Percentiles rank a stretch among this genome's conserved stretches.
phyloP scores from a whole-genome alignment of 2,113 vertebrate species.

The Actinemys pallida region DNA sequence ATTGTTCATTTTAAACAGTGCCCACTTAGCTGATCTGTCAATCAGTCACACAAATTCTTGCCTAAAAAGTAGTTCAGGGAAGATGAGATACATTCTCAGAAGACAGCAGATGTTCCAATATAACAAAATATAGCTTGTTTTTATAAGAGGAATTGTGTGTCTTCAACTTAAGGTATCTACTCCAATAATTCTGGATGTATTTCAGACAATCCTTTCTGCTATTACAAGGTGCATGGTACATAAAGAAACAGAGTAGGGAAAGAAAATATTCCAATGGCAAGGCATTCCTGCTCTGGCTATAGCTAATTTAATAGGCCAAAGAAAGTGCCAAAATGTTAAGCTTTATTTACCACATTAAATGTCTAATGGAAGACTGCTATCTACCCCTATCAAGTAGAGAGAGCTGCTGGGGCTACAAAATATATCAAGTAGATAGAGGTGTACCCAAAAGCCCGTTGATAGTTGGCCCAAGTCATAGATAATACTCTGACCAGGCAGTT shows the following conservation, averaged over 20 bases:
- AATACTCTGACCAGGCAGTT: not conserved
- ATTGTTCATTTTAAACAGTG: not conserved
- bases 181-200: not conserved
- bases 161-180: not conserved
- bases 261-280: not conserved
- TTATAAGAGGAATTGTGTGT: accelerated
- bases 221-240: not conserved
- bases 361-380: not conserved
- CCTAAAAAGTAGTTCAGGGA: not conserved
- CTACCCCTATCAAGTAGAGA: not conserved
- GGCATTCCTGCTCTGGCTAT: not conserved
- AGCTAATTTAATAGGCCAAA: not conserved
- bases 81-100: not conserved
- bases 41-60: not conserved
- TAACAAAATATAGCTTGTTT: not conserved
- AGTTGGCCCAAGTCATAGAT: not conserved
- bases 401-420: accelerated
- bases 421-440: not conserved
- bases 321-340: accelerated
- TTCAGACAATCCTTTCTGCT: too few relatives aligned
- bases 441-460: accelerated
- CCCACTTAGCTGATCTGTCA: not conserved
- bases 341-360: not conserved
- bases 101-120: not conserved
- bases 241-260: not conserved